phyloP scores from a whole-genome alignment of 1,140 invertebrate species.

The Eumeta japonica region DNA sequence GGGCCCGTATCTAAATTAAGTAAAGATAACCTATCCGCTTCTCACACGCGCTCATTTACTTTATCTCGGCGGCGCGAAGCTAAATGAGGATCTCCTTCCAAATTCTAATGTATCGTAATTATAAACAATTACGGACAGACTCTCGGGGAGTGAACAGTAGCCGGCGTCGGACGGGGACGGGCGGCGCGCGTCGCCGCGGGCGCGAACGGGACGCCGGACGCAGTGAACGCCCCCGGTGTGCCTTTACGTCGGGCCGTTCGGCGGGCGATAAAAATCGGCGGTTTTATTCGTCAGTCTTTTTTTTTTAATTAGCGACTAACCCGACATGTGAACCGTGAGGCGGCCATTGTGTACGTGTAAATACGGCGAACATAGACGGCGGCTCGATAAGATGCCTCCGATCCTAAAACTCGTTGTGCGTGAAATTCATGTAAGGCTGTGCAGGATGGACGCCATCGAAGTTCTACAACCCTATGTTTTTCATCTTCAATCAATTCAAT shows the following conservation, averaged over 20 bases:
- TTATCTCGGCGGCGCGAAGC: too few relatives aligned
- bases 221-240: slow-evolving; percentile 45
- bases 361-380: slow-evolving; percentile 43
- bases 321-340: slow-evolving; percentile 43
- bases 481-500: neutral
- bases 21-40: neutral
- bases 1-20: neutral
- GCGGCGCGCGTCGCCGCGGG: slow-evolving; percentile 13
- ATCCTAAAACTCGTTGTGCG: neutral
- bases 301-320: slow-evolving; percentile 54
- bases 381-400: neutral
- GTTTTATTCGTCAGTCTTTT: slow-evolving; percentile 51
- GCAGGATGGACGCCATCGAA: neutral
- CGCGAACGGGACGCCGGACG: slow-evolving; percentile 26
- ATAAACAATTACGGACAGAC: slow-evolving; percentile 46
- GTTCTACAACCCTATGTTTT: neutral
- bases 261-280: slow-evolving; percentile 53
- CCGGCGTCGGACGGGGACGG: slow-evolving; percentile 19
- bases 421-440: too few relatives aligned
- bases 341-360: slow-evolving; percentile 47
- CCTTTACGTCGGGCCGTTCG: slow-evolving; percentile 46
- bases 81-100: slow-evolving; percentile 19
- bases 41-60: too few relatives aligned
- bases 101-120: slow-evolving; percentile 53
- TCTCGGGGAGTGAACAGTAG: slow-evolving; percentile 41